These are phyloP conservation scores for Parnassius mnemosyne DNA, from an alignment of 2,888 invertebrate genomes.

Conservation along the genomic window DNA sequence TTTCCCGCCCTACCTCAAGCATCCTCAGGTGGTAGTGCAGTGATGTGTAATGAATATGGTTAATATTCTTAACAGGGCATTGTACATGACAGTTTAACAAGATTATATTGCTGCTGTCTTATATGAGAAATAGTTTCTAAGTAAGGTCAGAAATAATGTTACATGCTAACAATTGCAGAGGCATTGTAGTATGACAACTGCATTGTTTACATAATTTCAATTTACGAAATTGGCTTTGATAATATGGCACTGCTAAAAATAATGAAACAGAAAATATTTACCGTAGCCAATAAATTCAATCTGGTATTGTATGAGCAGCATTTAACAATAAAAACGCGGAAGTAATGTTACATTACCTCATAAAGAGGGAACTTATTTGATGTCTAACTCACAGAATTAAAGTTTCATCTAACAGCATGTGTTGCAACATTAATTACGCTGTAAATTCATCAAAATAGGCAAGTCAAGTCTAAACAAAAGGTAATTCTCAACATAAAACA, in stretches of 20 bases:
- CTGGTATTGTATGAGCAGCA: too few species aligned
- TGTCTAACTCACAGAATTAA: too few species aligned
- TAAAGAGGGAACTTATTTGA: background rate
- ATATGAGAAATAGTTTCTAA: conserved; percentile 17
- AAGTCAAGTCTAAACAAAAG: conserved; percentile 62
- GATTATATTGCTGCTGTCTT: conserved; percentile 12
- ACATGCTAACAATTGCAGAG: conserved; percentile 4
- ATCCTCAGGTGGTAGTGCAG: too few species aligned
- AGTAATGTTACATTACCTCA: conserved; percentile 35
- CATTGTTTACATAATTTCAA: conserved; percentile 9
- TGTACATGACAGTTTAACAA: background rate
- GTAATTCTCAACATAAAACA: conserved; percentile 53
- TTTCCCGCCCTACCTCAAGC: too few species aligned
- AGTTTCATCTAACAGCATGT: background rate
- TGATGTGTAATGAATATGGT: too few species aligned
- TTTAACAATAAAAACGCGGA: conserved; percentile 37
- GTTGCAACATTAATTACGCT: conserved; percentile 3
- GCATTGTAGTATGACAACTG: conserved; percentile 1
- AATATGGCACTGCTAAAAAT: too few species aligned
- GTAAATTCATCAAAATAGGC: conserved; percentile 28
- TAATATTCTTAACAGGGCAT: too few species aligned
- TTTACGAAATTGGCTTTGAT: too few species aligned
- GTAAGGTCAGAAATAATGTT: conserved; percentile 15
- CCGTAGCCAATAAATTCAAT: too few species aligned
- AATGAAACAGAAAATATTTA: too few species aligned